Base-by-base conservation (phyloP, 1,140 invertebrate genomes). In the Saccostrea glomerata region DNA sequence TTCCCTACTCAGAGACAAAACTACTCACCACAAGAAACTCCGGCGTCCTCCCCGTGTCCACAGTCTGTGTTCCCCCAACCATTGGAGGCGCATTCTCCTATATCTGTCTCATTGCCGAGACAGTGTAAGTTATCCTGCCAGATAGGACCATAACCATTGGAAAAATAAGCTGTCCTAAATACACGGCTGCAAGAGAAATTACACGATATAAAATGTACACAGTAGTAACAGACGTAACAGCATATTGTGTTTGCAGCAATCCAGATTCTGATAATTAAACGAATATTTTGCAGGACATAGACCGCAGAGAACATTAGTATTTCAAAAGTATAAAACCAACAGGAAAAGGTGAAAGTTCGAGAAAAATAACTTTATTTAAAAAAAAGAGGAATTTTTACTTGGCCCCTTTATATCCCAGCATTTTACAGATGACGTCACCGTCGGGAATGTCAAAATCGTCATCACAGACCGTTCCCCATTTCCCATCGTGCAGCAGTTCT, bases 11-110 rank as follows among this genome's bases (percentile, higher is more conserved):
- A 58, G 56, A 6, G 56, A 84, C 15, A 17, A 23, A 60, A 12
- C 47, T 47, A 47, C 58, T 82, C 25, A 87, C 87, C 63, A 84
- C 87, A 87, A 7, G 47, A 15, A 54, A 87, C 82, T 4, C 77
- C 58, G 11, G 77, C 87, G 25, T 87, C 87, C 30, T 87, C 77
- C 17, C 77, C 58, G 36, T 87, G 87, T 40, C 87, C 63, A 84
- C 87, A 87, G 54, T 87, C 82, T 54, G 58, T 84, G 23, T 60
- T 55, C 9, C 87, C 87, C 87, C 87, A 87, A 6, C 87, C 87
- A 73, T 84, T 87, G 7, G 58, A 70, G 25, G 23, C n/a, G 84
- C 87, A 87, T 55, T 87, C 30, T 13, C 25, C 82, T 17, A 87
- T 87, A n/a, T 87, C 87, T 47, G 55, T 58, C 23, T 87, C 87